Evolutionary conservation across 2,888 invertebrate genomes (phyloP), one percentile per base, ranked within the genome.

Genomic region (Aquatica leii): DNA sequence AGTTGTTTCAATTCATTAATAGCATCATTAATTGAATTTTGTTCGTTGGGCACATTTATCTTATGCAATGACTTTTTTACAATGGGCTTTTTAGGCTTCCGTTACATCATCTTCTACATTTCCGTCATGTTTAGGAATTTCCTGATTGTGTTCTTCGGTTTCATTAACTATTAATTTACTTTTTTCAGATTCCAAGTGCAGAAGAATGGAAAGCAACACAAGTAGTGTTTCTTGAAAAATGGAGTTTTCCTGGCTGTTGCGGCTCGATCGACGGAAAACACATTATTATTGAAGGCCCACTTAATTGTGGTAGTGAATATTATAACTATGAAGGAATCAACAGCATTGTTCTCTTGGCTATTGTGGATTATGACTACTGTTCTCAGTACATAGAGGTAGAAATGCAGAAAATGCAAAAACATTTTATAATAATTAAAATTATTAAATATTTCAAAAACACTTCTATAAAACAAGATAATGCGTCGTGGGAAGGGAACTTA

Each of bases 251-350:
- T n/a, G 40, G 8, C 8, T 40, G 40, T 12, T 40, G 40, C n/a
- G n/a, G 40, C 6, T 6, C 40, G 31, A 31, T 40, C 12, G 40
- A 40, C 12, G 8, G 40, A 40, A 4, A 40, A 48, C 15, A 20
- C 21, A 6, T 11, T 6, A 21, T 11, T 48, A 12, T 14, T n/a
- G 5, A 48, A 20, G 31, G 5, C 4, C 31, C 31, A 4, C 9
- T n/a, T n/a, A n/a, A n/a, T n/a, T n/a, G n/a, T n/a, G n/a, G n/a
- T n/a, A n/a, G n/a, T n/a, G n/a, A n/a, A 4, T 9, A 18, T 1
- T n/a, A 48, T 17, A 48, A 48, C n/a, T 48, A 20, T 40, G 40
- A 40, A 40, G 40, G n/a, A 40, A 40, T 4, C 40, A n/a, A 40
- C 12, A 40, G 40, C n/a, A 40, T 40, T 40, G 31, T n/a, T n/a